Base-by-base conservation (phyloP, 2,113 vertebrate species). In the Irena cyanogastra region DNA sequence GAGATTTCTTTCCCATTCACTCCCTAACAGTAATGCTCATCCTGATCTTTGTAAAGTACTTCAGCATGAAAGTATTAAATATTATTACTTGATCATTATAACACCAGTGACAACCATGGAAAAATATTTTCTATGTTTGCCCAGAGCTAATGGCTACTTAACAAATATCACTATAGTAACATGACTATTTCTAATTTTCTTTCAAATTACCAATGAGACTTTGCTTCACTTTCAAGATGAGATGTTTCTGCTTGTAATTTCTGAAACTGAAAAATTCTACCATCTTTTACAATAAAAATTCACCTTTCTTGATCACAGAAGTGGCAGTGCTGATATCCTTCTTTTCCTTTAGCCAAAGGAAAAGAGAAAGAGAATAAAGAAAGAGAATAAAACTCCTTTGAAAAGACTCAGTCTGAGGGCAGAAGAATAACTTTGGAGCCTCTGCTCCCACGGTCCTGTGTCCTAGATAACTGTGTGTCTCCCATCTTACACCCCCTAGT, bases 41-140 rank as follows among this genome's bases (percentile, higher is more conserved):
- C 52, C 52, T 86, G 64, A 90, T 83, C 90, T 96, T 94, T 82
- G 54, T 71, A 81, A 90, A 83, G 26, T 57, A 56, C 52, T 83
- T 83, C 1, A 9, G 88, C 47, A 64, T 37, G 52, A 70, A 90
- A 94, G 70, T 77, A 35, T 81, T 80, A 93, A 94, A 90, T 89
- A 93, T 70, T 78, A 89, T 86, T 88, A 94, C 56, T 64, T 83
- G 50, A 92, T 91, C 76, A 94, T 56, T 92, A n/a, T 81, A 87
- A 71, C 52, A 78, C 41, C 27, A 68, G 49, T 52, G 72, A 79
- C 41, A 95, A 68, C 64, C 44, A 71, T 27, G 33, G 60, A 92
- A 92, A 83, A 83, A 78, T 82, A 68, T 72, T 89, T 88, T 59
- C 66, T 64, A 12, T 65, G 16, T 69, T 91, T 69, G 9, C 72